Evolutionary conservation across 2,888 invertebrate species (phyloP).

Genomic region (Synanthedon vespiformis): DNA sequence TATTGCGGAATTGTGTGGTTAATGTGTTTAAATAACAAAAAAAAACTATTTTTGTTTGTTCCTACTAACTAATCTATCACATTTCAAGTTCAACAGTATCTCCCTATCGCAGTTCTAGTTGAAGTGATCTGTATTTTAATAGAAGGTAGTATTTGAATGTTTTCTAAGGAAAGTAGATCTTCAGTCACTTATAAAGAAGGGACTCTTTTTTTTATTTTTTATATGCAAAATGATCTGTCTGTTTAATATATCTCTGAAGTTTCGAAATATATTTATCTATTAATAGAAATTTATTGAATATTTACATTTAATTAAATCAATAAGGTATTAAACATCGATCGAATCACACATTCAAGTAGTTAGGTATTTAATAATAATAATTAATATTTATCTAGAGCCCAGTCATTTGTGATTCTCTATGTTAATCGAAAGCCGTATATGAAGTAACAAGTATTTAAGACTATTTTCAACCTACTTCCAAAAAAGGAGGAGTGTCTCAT

Average conservation of each 20-base stretch:
- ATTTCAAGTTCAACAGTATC: no score
- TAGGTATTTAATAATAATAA: conserved; percentile 41
- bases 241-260: not conserved
- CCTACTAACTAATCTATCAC: no score
- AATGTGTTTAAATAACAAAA: no score
- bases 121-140: no score
- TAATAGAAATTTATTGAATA: not conserved
- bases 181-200: not conserved
- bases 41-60: no score
- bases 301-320: not conserved
- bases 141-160: no score
- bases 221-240: not conserved
- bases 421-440: no score
- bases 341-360: conserved; percentile 44
- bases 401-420: conserved; percentile 21
- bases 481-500: no score
- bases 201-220: not conserved
- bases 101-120: no score
- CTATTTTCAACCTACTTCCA: no score
- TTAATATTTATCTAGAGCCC: conserved; percentile 32
- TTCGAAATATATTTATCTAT: not conserved
- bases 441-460: no score
- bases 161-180: not conserved
- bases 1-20: no score
- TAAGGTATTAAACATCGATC: conserved; percentile 13